These are phyloP conservation scores for Acleris literana DNA, from an alignment of 2,888 invertebrate genomes.

Conservation along the genomic window DNA sequence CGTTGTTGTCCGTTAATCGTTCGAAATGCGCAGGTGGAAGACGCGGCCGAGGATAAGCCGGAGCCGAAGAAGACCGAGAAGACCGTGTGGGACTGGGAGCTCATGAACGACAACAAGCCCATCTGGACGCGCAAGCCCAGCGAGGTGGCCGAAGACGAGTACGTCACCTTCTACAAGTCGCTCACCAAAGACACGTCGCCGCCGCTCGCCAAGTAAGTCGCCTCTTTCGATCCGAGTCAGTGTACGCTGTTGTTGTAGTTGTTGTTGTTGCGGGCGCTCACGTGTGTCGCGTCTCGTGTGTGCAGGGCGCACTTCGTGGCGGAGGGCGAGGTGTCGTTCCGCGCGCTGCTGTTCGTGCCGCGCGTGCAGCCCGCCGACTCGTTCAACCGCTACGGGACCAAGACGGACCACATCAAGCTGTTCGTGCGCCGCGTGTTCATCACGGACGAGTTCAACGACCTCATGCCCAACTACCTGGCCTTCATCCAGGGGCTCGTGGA, in stretches of 20 bases:
- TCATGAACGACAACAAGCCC: conserved; percentile 98
- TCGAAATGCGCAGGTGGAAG: conserved; percentile 85
- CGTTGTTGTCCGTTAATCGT: too few relatives aligned
- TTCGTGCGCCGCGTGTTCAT: conserved; percentile 99
- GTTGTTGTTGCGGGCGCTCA: neutral
- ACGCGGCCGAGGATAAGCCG: conserved; percentile 85
- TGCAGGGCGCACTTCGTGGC: conserved; percentile 95
- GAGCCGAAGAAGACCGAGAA: conserved; percentile 95
- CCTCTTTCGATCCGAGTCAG: too few relatives aligned
- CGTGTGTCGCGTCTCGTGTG: neutral
- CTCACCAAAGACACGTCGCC: conserved; percentile 94
- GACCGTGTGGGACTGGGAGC: conserved; percentile 99
- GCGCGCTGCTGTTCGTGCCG: conserved; percentile 97
- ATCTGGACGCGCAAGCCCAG: conserved; percentile 97
- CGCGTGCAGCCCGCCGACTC: conserved; percentile 95
- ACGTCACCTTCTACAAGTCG: conserved; percentile 97
- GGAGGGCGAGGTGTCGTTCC: conserved; percentile 99
- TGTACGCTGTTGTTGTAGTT: neutral
- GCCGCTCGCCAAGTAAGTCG: conserved; percentile 87
- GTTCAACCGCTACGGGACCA: conserved; percentile 98
- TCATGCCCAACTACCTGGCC: conserved; percentile 98
- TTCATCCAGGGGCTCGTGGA: conserved; percentile 99
- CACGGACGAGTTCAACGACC: conserved; percentile 99
- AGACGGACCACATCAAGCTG: conserved; percentile 97
- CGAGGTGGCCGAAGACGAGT: conserved; percentile 94